Evolutionary conservation across 2,797 vertebrate species (phyloP).

Genomic region (Falco novaeseelandiae): DNA sequence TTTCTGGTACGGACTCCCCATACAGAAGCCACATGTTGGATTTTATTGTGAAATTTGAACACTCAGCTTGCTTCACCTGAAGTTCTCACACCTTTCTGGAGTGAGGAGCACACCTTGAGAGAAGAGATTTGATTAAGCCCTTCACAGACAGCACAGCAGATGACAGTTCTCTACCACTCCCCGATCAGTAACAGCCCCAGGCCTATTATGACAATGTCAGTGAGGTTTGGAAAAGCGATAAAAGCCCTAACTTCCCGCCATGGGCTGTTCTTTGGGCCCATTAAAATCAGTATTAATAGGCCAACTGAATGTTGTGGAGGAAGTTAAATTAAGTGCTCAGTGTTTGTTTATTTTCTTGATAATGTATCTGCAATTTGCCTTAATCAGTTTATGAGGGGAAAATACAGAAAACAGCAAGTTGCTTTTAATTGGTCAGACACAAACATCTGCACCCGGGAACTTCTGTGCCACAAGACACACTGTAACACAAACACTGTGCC

Average conservation of each 20-base stretch:
- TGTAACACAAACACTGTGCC: background rate
- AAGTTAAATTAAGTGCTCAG: background rate
- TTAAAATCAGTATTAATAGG: background rate
- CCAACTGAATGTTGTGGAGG: background rate
- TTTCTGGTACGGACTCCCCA: background rate
- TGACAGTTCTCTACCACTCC: background rate
- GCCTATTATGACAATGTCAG: background rate
- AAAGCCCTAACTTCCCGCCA: background rate
- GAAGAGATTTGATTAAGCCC: background rate
- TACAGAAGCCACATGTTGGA: background rate
- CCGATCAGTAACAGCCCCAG: background rate
- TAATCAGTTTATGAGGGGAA: background rate
- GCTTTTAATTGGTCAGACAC: background rate
- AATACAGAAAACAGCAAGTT: background rate
- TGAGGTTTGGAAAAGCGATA: background rate
- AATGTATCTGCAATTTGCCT: background rate
- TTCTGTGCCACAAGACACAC: background rate
- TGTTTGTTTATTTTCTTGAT: background rate
- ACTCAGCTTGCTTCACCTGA: background rate
- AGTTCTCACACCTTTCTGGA: background rate
- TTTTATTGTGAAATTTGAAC: background rate
- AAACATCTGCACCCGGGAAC: background rate
- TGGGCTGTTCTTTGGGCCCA: background rate
- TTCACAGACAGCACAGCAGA: background rate
- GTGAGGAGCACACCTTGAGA: background rate